These are phyloP conservation scores for Caenorhabditis wallacei DNA, from an alignment of 2,888 invertebrate species.

Conservation along the genomic window DNA sequence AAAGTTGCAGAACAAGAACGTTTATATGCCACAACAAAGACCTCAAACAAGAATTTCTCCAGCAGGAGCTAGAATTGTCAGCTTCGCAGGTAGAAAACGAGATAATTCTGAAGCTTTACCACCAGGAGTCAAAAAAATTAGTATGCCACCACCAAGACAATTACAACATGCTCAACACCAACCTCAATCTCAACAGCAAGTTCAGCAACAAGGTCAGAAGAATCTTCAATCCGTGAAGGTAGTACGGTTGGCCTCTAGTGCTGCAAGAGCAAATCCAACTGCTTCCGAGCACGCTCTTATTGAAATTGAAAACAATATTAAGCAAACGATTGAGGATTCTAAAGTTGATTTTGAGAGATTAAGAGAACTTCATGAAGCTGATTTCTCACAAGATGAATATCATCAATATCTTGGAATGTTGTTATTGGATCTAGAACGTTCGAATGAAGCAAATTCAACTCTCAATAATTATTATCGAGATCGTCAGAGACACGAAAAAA, in stretches of 20 bases:
- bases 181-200: constrained; percentile 28
- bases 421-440: constrained; percentile 53
- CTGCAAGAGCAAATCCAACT: constrained; percentile 26
- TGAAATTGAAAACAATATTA: constrained; percentile 55
- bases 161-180: constrained; percentile 30
- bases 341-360: constrained; percentile 50
- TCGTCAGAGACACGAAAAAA: constrained; percentile 51
- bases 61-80: constrained; percentile 62
- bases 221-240: constrained; percentile 46
- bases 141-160: constrained; percentile 5
- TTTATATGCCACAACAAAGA: constrained; percentile 47
- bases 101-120: constrained; percentile 35
- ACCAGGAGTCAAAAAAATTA: constrained; percentile 43
- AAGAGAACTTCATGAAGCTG: constrained; percentile 53
- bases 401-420: constrained; percentile 39
- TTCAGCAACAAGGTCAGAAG: constrained; percentile 14
- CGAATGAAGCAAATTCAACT: constrained; percentile 41
- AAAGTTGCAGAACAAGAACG: constrained; percentile 49
- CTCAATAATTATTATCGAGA: constrained; percentile 60
- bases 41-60: constrained; percentile 59
- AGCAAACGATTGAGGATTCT: constrained; percentile 48
- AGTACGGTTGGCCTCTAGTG: constrained; percentile 49
- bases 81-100: constrained; percentile 53
- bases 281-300: constrained; percentile 40
- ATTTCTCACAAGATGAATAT: constrained; percentile 58